These are phyloP conservation scores for Setophaga petechia DNA, from an alignment of 2,113 vertebrate genomes.

Conservation along the genomic window DNA sequence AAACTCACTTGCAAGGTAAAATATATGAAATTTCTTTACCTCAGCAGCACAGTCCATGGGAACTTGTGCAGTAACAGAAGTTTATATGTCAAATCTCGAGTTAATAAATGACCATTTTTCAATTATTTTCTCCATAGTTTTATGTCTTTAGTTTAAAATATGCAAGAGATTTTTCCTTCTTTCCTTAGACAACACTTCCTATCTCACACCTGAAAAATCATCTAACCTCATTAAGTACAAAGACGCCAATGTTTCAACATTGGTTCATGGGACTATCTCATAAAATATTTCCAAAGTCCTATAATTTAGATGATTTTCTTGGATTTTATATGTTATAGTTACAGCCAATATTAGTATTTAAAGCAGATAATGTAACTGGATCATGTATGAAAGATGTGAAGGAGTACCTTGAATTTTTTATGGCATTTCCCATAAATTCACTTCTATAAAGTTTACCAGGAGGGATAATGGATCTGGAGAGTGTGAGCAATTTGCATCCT, in stretches of 20 bases:
- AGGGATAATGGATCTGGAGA: neutral
- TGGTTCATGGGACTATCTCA: neutral
- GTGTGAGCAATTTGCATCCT: neutral
- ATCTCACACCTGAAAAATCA: neutral
- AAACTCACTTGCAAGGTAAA: neutral
- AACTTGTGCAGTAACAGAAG: neutral
- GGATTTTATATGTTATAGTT: neutral
- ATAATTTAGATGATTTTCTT: neutral
- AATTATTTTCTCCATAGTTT: neutral
- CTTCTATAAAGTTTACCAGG: neutral
- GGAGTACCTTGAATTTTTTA: neutral
- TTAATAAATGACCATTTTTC: neutral
- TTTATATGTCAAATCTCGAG: neutral
- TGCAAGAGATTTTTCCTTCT: neutral
- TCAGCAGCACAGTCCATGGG: neutral
- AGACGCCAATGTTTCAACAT: neutral
- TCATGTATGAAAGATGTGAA: neutral
- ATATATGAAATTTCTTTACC: neutral
- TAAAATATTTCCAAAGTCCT: slow-evolving; percentile 1
- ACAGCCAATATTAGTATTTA: slow-evolving; percentile 10
- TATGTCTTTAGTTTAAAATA: neutral
- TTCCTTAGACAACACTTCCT: neutral
- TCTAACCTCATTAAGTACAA: neutral
- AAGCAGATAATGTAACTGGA: neutral
- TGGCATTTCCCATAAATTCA: neutral